Evolutionary conservation across 1,140 invertebrate species (phyloP), one percentile per base, ranked within the genome.

Genomic region (Oncopeltus fasciatus): DNA sequence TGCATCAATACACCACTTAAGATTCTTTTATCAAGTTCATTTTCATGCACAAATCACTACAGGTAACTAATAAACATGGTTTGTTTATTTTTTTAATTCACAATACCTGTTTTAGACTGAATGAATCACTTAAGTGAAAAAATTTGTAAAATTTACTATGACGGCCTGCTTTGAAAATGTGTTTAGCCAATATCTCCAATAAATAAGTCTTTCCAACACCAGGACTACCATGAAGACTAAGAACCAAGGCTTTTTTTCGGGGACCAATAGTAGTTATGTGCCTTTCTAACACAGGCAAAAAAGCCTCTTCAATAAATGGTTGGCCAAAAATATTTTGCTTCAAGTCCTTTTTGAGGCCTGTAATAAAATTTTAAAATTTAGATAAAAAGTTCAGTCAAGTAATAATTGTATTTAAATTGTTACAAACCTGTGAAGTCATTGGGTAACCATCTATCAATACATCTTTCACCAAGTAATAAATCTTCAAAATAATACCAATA

Each of bases 181-280:
- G 77, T 33, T 88, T 76, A 8, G 83, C 87, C 66, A 98, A 87
- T 69, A 93, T 82, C 59, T 80, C 79, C n/a, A 83, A 75, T 11
- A 92, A 85, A 80, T 83, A 92, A 72, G 90, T 95, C 72, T 95
- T 95, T 0, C 92, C 92, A 57, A 81, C 83, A 28, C 90, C 90
- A 16, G 87, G 82, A 72, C 81, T 83, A 1, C 89, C 89, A 77
- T 92, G 88, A 69, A 90, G 82, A 72, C 85, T 86, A 68, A 88
- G 76, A 0, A 81, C 81, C 28, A 88, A 71, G 59, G 87, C 81
- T 73, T 88, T 88, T 44, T 72, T 68, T 21, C 72, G 67, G 53
- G 31, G 31, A 5, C 5, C 14, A 38, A 8, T 14, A 38, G 14
- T 14, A 38, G 5, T 14, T 38, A 77, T 70, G 68, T 86, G 79